Evolutionary conservation across 2,113 vertebrate species (phyloP), one percentile per base, ranked within the genome.

Genomic region (Chamaea fasciata): DNA sequence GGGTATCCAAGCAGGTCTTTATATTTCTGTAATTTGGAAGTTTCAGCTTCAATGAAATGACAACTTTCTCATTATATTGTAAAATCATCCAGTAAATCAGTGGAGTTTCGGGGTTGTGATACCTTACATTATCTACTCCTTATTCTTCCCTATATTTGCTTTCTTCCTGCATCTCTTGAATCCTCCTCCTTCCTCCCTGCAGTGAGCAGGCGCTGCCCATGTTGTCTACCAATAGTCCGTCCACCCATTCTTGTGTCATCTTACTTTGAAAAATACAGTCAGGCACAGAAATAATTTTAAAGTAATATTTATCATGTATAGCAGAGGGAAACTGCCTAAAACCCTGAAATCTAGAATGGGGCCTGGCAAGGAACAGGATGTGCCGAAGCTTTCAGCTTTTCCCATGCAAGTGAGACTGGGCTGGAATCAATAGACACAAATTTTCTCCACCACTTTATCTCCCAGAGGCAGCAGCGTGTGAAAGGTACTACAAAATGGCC

Each of bases 81-180:
- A 50, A 86, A 86, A 65, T 37, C 14, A 20, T 16, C 27, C 18
- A 47, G 24, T 41, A 64, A 69, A 59, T 56, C 63, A 42, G 0
- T 6, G 52, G 35, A 11, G 1, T 37, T 76, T 91, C 0, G 1
- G 14, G 7, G 4, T 5, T 15, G 10, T 42, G 22, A 33, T 26
- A n/a, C 27, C 3, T 65, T 46, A 12, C 22, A 27, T 53, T 18
- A 3, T 27, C 33, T 41, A 26, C 4, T 30, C 23, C 47, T 52
- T 18, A 10, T 12, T 50, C 24, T 64, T 76, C 33, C 39, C 10
- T 50, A 2, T 37, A 13, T 55, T 80, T 82, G 27, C 23, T 70
- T 83, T 69, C 13, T 76, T 71, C 35, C 35, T 44, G 11, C 15
- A 14, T 28, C 21, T 47, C 59, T 67, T 13, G 15, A 35, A 57